Base-by-base conservation (phyloP, 2,888 invertebrate species). In the Euclidia mi region DNA sequence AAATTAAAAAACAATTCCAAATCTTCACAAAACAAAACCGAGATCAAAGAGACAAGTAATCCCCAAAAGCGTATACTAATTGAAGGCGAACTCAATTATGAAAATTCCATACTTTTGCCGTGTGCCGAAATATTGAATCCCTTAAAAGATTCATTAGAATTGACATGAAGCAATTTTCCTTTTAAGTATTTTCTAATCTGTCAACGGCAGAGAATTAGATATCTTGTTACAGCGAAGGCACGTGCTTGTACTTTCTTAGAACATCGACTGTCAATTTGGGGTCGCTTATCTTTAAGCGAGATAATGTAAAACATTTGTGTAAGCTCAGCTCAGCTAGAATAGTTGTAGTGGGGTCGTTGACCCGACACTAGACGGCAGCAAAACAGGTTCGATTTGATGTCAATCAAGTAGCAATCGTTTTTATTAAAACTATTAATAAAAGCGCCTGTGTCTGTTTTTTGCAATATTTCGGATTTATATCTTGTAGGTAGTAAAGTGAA, bases 131-230 rank as follows among this genome's bases (percentile, higher is more conserved):
- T 6, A 15, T 17, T 42, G 28, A 3, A n/a, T 49, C 34, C 14
- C 45, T 17, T 38, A 48, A 44, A 20, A 31, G 20, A 28, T 46
- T 57, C 48, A 46, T 62, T 56, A 71, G 51, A 17, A 29, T 12
- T 31, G 25, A 51, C 45, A 45, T 43, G 17, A 62, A 42, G 11
- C 18, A 50, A 52, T 28, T 20, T 34, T 17, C 41, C 44, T 40
- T 15, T 43, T 20, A 57, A 63, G 44, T 44, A n/a, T 3, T 45
- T 48, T 46, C 46, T 44, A 56, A 53, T 53, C 38, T 64, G 64
- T 64, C 72, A 64, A 15, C 41, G 10, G 38, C 50, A 58, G 45
- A 46, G 38, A 50, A 46, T 32, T 38, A 18, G 17, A 40, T 41
- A 46, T 17, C 17, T 41, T 25, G 41, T 28, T 15, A 46, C 17